Evolutionary conservation across 2,888 invertebrate species (phyloP), one percentile per base, ranked within the genome.

Genomic region (Leptopilina drosophilae): DNA sequence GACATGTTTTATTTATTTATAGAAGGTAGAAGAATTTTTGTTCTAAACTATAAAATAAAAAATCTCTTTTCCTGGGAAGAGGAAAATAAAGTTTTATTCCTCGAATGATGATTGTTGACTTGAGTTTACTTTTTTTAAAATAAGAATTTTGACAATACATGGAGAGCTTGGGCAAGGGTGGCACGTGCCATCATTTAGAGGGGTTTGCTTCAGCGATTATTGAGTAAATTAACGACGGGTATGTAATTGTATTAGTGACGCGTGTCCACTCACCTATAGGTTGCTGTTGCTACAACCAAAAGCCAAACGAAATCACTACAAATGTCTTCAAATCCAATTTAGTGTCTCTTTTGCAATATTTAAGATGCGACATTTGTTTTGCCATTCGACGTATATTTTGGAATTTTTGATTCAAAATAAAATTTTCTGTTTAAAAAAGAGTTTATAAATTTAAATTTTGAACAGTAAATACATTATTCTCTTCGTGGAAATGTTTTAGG

Each of bases 181-280:
- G 84, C 89, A 88, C 90, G 90, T 90, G 89, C 87, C 88, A 88
- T 85, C 87, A 89, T 88, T 89, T 90, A 89, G 87, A 86, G 86
- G 85, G 85, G 86, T 83, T 86, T 87, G 87, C 87, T 85, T 87
- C 84, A 85, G 86, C 87, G 89, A 90, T 91, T 90, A 90, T 91
- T 90, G 89, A 91, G 89, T 90, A 88, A 91, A 91, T 91, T 90
- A 91, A 87, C 89, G 88, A 88, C 84, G 82, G 82, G 86, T 62
- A 49, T 49, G 87, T 91, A 91, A 91, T 91, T 90, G 87, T 84
- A 88, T 91, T 91, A 91, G 85, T 84, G 87, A 85, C 89, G 90
- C 90, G 90, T 90, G 90, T 90, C 90, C 89, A 69, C 77, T 53
- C 76, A 78, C 83, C 79, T 79, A 82, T 81, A 82, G 80, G 81